phyloP scores from a whole-genome alignment of 1,140 invertebrate genomes.

The Zeugodacus cucurbitae region DNA sequence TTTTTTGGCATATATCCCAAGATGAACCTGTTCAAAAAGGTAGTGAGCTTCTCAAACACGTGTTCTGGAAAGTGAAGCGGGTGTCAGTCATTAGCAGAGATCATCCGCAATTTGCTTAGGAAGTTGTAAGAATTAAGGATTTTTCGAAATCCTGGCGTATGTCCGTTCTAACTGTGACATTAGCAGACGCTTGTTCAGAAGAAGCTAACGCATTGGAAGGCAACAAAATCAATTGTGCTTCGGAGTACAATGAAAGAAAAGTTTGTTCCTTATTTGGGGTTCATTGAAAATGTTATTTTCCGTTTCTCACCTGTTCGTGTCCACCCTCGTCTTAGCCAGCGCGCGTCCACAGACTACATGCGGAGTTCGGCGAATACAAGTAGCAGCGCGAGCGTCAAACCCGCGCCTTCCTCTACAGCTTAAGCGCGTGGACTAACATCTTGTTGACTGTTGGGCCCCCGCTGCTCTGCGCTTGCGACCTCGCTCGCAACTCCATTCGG shows the following conservation, averaged over 20 bases:
- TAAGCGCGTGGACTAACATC: not conserved
- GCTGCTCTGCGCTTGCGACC: not conserved
- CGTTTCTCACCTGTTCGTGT: not conserved
- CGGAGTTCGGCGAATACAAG: not conserved
- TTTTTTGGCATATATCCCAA: not conserved
- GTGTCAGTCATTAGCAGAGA: slow-evolving; percentile 27
- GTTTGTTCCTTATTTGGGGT: too few species aligned
- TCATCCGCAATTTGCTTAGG: slow-evolving; percentile 43
- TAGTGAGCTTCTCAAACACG: not conserved
- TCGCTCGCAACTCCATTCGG: not conserved
- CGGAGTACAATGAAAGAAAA: too few species aligned
- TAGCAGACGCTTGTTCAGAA: too few species aligned
- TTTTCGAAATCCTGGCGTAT: not conserved
- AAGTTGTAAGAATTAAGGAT: not conserved
- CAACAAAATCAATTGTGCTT: too few species aligned
- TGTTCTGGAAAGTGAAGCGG: not conserved
- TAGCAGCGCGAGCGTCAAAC: not conserved
- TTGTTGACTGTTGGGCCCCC: not conserved
- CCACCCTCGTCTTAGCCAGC: not conserved
- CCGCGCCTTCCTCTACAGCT: not conserved
- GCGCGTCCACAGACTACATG: not conserved
- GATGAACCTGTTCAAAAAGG: not conserved
- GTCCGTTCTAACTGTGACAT: too few species aligned
- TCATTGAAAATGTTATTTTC: too few species aligned
- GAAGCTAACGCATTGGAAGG: too few species aligned